Evolutionary conservation across 1,140 invertebrate species (phyloP), one percentile per base, ranked within the genome.

Genomic region (Ditylenchus dipsaci): DNA sequence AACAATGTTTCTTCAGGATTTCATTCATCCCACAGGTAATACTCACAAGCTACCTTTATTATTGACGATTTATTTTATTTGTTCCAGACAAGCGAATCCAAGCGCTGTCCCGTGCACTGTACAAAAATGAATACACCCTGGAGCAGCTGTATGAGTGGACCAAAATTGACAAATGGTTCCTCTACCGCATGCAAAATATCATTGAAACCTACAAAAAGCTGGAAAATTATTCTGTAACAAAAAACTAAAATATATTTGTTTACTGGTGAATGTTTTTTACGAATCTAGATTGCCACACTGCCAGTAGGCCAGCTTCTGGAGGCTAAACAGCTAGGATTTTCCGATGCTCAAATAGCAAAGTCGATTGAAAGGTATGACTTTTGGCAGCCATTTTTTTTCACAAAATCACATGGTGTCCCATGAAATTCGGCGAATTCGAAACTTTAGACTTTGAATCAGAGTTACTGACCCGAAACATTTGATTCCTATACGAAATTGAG

Each of bases 121-220:
- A 85, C 65, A 68, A 81, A 1, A 89, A 89, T n/a, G 82, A 82
- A 9, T 95, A 94, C 78, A 69, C 87, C 15, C 87, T 97, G 19
- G 89, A 95, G 62, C 87, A 88, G 69, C 80, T 98, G 0, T 92
- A 97, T 82, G 87, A 91, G 26, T 83, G 97, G 9, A 99, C 95
- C 0, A 93, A 94, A 84, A 99, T 99, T 77, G 95, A 99, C 84
- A 86, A 86, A 45, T 99, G 95, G 95, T 99, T 99, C 83, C 86
- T 99, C 0, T 85, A 91, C 72, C 96, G 96, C 84, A 91, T 99
- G 87, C 89, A 91, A 78, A 90, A 93, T 79, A 96, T 99, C 45
- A 90, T 93, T 19, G 85, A 88, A 69, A 88, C 74, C 90, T 95
- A 85, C 81, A 86, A 59, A 80, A 87, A 62, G 17, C 38, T 82